Conservation (phyloP, 2,888 invertebrate genomes). For the Sipha maydis region DNA sequence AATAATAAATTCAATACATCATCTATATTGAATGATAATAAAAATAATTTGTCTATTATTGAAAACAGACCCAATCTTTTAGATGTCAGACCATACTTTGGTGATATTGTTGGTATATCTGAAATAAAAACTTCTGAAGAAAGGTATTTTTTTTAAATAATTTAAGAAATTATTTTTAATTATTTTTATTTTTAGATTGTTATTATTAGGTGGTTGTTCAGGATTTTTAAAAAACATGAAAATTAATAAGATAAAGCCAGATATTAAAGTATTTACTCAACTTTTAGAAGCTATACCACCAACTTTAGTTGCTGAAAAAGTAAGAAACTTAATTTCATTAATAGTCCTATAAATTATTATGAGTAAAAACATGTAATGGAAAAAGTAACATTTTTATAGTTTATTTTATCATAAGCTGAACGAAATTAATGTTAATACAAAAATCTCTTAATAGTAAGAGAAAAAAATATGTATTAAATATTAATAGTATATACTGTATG, state of each 20-base stretch:
- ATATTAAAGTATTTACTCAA: constrained; percentile 82
- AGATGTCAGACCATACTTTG: constrained; percentile 72
- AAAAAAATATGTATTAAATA: too few relatives aligned
- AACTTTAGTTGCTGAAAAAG: constrained; percentile 75
- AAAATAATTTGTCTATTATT: constrained; percentile 28
- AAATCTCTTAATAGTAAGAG: too few relatives aligned
- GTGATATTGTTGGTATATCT: constrained; percentile 72
- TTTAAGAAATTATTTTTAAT: too few relatives aligned
- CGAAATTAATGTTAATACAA: too few relatives aligned
- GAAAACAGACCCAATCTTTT: constrained; percentile 75
- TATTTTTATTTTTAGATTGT: constrained; percentile 69
- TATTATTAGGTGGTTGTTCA: constrained; percentile 81
- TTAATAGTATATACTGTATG: too few relatives aligned
- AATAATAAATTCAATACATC: not conserved
- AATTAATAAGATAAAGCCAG: constrained; percentile 74
- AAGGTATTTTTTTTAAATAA: constrained; percentile 63
- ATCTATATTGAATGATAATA: constrained; percentile 3
- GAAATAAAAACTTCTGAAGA: constrained; percentile 71
- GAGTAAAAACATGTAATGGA: too few relatives aligned
- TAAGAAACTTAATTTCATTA: constrained; percentile 62
- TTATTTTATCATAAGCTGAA: too few relatives aligned
- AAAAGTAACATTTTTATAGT: too few relatives aligned
- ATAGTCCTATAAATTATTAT: not conserved
- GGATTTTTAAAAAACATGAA: constrained; percentile 83
- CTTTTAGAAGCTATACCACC: constrained; percentile 79